phyloP scores from a whole-genome alignment of 2,113 vertebrate species.

The Synodontis membranacea region DNA sequence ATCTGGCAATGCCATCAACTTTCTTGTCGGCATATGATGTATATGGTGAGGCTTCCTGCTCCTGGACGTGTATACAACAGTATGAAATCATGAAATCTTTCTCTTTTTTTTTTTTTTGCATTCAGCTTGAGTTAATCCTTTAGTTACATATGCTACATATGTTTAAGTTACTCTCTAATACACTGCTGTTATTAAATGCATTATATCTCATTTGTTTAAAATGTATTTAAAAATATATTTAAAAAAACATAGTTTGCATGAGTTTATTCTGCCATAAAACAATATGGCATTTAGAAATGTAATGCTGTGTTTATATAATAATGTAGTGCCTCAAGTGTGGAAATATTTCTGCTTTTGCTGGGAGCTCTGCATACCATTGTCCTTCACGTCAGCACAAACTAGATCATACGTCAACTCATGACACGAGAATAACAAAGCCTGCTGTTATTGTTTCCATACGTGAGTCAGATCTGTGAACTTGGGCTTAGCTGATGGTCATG shows the following conservation, averaged over 20 bases:
- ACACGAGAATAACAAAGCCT: slow-evolving; percentile 15
- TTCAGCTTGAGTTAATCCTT: not conserved
- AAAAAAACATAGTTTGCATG: not conserved
- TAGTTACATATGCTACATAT: not conserved
- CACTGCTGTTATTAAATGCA: not conserved
- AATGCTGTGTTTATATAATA: not conserved
- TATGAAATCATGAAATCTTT: not conserved
- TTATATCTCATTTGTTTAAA: not conserved
- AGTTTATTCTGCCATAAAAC: not conserved
- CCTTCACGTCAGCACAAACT: not conserved
- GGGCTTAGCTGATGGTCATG: slow-evolving; percentile 11
- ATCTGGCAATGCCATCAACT: not conserved
- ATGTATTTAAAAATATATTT: not conserved
- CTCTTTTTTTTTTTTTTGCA: not conserved
- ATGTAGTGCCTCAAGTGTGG: not conserved
- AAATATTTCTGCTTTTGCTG: slow-evolving; percentile 35
- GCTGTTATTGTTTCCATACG: slow-evolving; percentile 21
- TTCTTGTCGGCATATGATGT: not conserved
- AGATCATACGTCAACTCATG: not conserved
- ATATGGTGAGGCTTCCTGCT: not conserved
- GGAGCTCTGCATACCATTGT: not conserved
- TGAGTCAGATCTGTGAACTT: slow-evolving; percentile 19
- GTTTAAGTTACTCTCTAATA: not conserved
- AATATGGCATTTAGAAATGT: not conserved
- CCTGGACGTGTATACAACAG: not conserved